Conservation (phyloP, 2,797 vertebrate genomes). For the Myoxocephalus aenaeus region DNA sequence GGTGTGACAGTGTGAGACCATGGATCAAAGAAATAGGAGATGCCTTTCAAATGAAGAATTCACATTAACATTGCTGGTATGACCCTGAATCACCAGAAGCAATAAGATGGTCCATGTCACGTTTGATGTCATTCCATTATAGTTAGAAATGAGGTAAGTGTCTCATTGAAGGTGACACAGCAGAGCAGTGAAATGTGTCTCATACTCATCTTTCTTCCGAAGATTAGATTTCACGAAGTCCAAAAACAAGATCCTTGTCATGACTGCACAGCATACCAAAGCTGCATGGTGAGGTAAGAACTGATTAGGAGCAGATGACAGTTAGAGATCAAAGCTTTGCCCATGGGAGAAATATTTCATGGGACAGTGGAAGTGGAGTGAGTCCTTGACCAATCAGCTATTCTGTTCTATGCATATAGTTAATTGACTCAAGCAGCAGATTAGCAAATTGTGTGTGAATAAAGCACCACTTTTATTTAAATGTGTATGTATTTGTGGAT, state of each 20-base stretch:
- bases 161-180: neutral
- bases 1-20: neutral
- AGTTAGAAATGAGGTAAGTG: neutral
- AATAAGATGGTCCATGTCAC: neutral
- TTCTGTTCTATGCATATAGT: neutral
- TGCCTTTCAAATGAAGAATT: neutral
- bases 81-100: neutral
- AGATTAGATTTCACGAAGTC: conserved; percentile 2
- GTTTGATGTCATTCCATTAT: neutral
- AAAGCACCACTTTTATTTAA: neutral
- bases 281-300: neutral
- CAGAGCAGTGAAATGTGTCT: neutral
- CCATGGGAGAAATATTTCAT: neutral
- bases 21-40: neutral
- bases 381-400: neutral
- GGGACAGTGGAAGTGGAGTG: conserved; percentile 1
- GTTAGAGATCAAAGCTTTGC: neutral
- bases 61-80: neutral
- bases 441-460: neutral
- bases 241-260: neutral
- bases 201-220: neutral
- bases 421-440: conserved; percentile 14
- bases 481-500: neutral
- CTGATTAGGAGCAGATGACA: conserved; percentile 1
- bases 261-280: neutral